A percentile compares a stretch with the other conserved stretches of the same genome.
Conservation (phyloP, 2,888 invertebrate genomes). For the Habrosyne pyritoides region DNA sequence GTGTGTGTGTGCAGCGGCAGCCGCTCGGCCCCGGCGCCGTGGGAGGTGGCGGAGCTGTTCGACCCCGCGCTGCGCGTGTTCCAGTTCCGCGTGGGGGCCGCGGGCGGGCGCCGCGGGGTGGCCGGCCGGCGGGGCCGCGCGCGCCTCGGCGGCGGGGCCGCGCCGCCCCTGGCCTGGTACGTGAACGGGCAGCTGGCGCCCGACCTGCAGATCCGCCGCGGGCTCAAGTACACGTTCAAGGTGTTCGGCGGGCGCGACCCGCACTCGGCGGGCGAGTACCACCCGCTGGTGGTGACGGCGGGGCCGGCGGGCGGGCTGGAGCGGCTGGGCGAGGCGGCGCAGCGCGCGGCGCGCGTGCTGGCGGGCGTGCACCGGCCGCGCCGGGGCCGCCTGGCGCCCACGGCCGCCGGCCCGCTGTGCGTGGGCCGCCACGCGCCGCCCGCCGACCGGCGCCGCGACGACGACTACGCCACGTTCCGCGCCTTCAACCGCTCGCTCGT, state of each 20-base stretch:
- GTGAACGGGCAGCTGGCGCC: slow-evolving; percentile 95
- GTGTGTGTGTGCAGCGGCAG: slow-evolving; percentile 27
- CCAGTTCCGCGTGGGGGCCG: slow-evolving; percentile 91
- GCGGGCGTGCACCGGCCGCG: slow-evolving; percentile 93
- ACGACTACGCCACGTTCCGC: slow-evolving; percentile 90
- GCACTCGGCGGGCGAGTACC: slow-evolving; percentile 92
- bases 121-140: slow-evolving; percentile 26
- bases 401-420: slow-evolving; percentile 92
- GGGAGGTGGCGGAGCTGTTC: slow-evolving; percentile 86
- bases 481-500: slow-evolving; percentile 91
- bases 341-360: slow-evolving; percentile 84
- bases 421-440: slow-evolving; percentile 86
- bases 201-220: slow-evolving; percentile 93
- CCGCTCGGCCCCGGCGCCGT: slow-evolving; percentile 55
- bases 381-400: slow-evolving; percentile 90
- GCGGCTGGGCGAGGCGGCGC: slow-evolving; percentile 85
- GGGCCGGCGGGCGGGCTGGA: slow-evolving; percentile 93
- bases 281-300: slow-evolving; percentile 94
- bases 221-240: slow-evolving; percentile 92
- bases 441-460: slow-evolving; percentile 91
- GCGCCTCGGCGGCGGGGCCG: slow-evolving; percentile 85
- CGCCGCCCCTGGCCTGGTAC: slow-evolving; percentile 94
- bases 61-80: slow-evolving; percentile 90
- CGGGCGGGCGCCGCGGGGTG: slow-evolving; percentile 78
- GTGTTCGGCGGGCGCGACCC: slow-evolving; percentile 94